These are phyloP conservation scores for Metaphire vulgaris DNA, from an alignment of 1,140 invertebrate genomes.

Conservation along the genomic window DNA sequence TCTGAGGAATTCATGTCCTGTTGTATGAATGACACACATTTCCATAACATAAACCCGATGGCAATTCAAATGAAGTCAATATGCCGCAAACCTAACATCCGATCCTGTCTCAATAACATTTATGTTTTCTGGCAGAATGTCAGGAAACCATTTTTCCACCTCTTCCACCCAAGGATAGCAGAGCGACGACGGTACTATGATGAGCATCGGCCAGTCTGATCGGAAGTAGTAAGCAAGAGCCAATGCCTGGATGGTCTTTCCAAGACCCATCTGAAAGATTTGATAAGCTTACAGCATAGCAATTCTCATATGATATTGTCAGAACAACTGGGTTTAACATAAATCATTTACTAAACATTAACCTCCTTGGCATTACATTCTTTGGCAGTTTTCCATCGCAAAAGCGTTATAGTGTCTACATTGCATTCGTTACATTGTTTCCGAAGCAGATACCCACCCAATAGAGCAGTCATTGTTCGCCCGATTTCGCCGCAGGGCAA, in stretches of 20 bases:
- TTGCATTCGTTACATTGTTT: no score
- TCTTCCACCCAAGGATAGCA: slow-evolving; percentile 53
- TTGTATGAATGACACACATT: no score
- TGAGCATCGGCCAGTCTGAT: slow-evolving; percentile 82
- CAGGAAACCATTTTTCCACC: slow-evolving; percentile 49
- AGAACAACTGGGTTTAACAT: not conserved
- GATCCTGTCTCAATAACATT: slow-evolving; percentile 42
- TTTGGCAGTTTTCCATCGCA: not conserved
- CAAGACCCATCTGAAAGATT: slow-evolving; percentile 80
- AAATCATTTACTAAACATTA: not conserved
- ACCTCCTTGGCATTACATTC: not conserved
- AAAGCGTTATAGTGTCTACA: no score
- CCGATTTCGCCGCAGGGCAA: not conserved
- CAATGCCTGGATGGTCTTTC: slow-evolving; percentile 92
- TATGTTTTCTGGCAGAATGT: slow-evolving; percentile 43
- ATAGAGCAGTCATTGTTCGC: not conserved
- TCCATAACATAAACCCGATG: no score
- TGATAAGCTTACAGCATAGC: not conserved
- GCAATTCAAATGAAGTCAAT: not conserved
- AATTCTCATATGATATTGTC: not conserved
- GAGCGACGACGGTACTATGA: slow-evolving; percentile 58
- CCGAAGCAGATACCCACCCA: not conserved
- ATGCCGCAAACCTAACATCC: slow-evolving; percentile 40
- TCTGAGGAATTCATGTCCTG: no score
- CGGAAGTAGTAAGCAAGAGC: slow-evolving; percentile 80